Conservation (phyloP, 2,113 vertebrate species). For the Prinia subflava region DNA sequence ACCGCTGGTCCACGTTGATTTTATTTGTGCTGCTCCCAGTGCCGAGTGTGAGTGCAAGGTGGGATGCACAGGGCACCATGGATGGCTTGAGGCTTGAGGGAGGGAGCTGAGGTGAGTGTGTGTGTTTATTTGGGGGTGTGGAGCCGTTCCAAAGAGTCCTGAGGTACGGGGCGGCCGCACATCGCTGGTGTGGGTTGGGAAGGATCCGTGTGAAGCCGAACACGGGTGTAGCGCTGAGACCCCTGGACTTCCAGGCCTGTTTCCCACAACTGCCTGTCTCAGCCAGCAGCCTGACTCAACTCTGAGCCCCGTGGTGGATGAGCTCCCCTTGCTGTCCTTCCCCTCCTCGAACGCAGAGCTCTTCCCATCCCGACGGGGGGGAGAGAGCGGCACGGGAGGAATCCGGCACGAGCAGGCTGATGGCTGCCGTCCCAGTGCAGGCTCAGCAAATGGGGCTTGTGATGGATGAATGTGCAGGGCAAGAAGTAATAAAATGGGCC, state of each 20-base stretch:
- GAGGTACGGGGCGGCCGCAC: fast-evolving
- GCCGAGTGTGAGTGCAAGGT: neutral
- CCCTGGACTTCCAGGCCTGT: neutral
- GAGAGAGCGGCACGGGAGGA: conserved; percentile 10
- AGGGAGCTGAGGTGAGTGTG: fast-evolving
- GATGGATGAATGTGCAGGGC: conserved; percentile 70
- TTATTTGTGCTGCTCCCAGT: conserved; percentile 10
- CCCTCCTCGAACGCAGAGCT: neutral
- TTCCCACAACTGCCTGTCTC: neutral
- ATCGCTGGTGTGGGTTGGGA: fast-evolving
- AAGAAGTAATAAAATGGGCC: conserved; percentile 75
- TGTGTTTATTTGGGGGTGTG: neutral
- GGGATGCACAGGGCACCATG: neutral
- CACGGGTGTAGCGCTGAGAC: neutral
- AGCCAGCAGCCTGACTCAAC: neutral
- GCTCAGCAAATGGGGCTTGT: conserved; percentile 65
- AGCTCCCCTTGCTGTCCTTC: conserved; percentile 4
- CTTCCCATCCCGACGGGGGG: neutral
- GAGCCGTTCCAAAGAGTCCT: neutral
- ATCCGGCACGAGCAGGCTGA: conserved; percentile 39
- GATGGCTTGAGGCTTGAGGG: neutral
- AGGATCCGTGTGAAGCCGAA: fast-evolving
- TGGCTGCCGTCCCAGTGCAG: conserved; percentile 53
- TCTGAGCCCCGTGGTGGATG: neutral
- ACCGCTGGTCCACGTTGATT: conserved; percentile 22